Conservation (phyloP, 2,113 vertebrate genomes). For the Apodemus speciosus region DNA sequence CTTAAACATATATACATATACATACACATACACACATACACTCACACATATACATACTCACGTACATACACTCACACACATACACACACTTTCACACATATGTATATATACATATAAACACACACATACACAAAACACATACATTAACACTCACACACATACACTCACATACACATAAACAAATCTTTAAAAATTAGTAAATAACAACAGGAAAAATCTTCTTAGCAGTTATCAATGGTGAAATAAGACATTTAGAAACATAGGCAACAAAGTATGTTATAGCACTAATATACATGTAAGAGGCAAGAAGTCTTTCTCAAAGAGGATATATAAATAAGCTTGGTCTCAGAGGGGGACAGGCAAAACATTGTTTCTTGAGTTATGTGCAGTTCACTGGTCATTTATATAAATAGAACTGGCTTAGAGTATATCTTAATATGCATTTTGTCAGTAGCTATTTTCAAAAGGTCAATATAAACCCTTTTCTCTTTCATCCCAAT, state of each 20-base stretch:
- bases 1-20: no score
- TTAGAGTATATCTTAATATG: background rate
- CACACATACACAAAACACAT: background rate
- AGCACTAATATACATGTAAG: background rate
- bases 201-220: background rate
- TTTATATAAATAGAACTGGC: background rate
- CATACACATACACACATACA: background rate
- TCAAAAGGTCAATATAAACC: background rate
- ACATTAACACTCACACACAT: background rate
- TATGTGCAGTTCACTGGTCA: background rate
- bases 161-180: background rate
- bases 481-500: background rate
- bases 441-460: background rate
- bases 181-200: background rate
- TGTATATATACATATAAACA: background rate
- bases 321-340: background rate
- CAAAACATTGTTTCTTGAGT: background rate
- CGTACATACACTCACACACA: background rate
- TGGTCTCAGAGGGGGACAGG: background rate
- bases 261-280: background rate
- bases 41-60: no score
- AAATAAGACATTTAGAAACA: conserved; percentile 21
- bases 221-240: background rate
- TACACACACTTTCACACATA: no score
- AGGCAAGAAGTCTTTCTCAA: background rate